These are phyloP conservation scores for Tinea trinotella DNA, from an alignment of 2,888 invertebrate genomes.

Conservation along the genomic window DNA sequence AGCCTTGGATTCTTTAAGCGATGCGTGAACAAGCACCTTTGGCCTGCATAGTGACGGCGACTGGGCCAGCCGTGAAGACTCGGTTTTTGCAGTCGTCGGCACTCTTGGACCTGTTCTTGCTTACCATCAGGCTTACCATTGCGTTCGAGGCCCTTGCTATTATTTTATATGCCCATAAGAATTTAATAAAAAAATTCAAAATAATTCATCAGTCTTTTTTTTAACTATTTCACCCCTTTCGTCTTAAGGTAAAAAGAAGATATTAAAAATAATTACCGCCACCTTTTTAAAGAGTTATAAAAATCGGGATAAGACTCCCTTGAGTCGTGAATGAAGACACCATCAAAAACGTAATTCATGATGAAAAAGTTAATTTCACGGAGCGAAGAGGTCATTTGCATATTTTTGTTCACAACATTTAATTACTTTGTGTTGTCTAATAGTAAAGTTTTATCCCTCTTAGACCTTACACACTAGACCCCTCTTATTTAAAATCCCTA, in stretches of 20 bases:
- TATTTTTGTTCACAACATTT: constrained; percentile 60
- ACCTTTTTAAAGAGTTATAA: constrained; percentile 18
- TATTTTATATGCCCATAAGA: no score
- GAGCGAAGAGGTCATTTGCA: constrained; percentile 57
- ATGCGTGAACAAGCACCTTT: no score
- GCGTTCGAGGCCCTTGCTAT: no score
- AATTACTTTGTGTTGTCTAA: constrained; percentile 42
- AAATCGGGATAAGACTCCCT: constrained; percentile 49
- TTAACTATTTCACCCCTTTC: constrained; percentile 8
- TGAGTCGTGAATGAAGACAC: constrained; percentile 55
- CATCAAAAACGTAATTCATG: constrained; percentile 67
- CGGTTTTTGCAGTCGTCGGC: no score
- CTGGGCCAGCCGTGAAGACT: no score
- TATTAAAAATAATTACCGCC: constrained; percentile 17
- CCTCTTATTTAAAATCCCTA: no score
- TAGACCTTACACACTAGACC: not conserved
- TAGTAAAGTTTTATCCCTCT: not conserved
- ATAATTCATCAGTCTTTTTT: no score
- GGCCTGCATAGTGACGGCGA: no score
- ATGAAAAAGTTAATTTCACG: constrained; percentile 71
- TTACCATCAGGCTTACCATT: no score
- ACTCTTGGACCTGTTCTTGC: no score
- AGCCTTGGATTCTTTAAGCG: no score
- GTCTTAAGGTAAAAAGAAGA: constrained; percentile 5
- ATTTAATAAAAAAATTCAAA: no score